Evolutionary conservation across 2,797 vertebrate species (phyloP).

Genomic region (Microcaecilia unicolor): DNA sequence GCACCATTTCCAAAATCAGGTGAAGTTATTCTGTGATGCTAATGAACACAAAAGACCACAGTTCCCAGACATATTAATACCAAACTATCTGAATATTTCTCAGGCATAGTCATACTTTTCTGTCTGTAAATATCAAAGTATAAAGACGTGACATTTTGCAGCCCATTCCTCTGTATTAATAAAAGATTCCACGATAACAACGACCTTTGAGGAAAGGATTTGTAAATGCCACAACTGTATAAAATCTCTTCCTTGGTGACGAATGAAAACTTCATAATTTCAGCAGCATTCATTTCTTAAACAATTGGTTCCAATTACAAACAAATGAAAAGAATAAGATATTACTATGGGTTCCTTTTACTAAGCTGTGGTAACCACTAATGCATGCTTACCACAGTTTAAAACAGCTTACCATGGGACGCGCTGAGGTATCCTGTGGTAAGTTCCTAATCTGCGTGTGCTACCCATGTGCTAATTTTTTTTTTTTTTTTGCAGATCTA

Average conservation of each 20-base stretch:
- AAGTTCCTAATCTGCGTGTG: too few relatives aligned
- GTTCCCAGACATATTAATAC: not conserved
- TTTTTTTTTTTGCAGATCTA: too few relatives aligned
- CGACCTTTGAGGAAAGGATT: slow-evolving; percentile 78
- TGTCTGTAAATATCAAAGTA: slow-evolving; percentile 51
- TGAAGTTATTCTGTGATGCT: too few relatives aligned
- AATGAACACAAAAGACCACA: too few relatives aligned
- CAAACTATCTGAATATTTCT: not conserved
- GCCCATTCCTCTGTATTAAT: slow-evolving; percentile 61
- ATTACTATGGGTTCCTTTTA: too few relatives aligned
- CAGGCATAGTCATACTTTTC: slow-evolving; percentile 34
- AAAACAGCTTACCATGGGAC: too few relatives aligned
- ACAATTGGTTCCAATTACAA: slow-evolving; percentile 8
- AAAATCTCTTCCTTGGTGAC: slow-evolving; percentile 44
- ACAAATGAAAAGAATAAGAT: too few relatives aligned
- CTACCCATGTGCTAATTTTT: too few relatives aligned
- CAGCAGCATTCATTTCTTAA: slow-evolving; percentile 25
- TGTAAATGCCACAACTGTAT: slow-evolving; percentile 74
- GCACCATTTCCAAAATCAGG: too few relatives aligned
- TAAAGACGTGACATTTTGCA: slow-evolving; percentile 68
- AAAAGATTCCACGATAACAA: slow-evolving; percentile 58
- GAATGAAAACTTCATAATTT: slow-evolving; percentile 33
- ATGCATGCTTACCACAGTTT: too few relatives aligned
- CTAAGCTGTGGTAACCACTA: too few relatives aligned
- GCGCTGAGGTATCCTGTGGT: too few relatives aligned